phyloP scores from a whole-genome alignment of 2,797 vertebrate species.

The Xenops minutus region DNA sequence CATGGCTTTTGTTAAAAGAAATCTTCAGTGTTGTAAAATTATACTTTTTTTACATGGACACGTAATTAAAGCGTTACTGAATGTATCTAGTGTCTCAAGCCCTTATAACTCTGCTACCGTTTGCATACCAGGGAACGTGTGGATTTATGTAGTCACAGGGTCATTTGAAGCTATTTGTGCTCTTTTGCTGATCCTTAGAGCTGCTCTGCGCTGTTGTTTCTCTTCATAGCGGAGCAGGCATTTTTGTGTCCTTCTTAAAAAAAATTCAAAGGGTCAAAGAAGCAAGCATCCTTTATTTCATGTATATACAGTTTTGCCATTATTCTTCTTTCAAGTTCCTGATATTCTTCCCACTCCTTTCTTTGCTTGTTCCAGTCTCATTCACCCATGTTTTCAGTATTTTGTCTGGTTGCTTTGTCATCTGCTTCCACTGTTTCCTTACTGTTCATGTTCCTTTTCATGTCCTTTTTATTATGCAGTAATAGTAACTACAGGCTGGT shows the following conservation, averaged over 20 bases:
- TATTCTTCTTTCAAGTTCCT: neutral
- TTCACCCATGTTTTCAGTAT: neutral
- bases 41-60: neutral
- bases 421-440: neutral
- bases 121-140: fast-evolving
- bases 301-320: fast-evolving
- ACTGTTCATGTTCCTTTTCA: neutral
- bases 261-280: neutral
- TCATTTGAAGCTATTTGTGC: neutral
- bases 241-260: neutral
- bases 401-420: neutral
- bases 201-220: neutral
- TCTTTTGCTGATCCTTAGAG: neutral
- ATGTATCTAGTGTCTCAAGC: neutral
- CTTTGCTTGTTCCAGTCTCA: neutral
- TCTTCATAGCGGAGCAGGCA: neutral
- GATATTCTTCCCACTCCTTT: fast-evolving
- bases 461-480: neutral
- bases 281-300: neutral
- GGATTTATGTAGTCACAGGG: neutral
- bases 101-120: neutral
- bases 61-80: neutral
- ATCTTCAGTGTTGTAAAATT: neutral
- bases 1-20: neutral
- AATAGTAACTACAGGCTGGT: neutral